phyloP scores from a whole-genome alignment of 2,797 vertebrate species.

The Eupleurogrammus muticus region DNA sequence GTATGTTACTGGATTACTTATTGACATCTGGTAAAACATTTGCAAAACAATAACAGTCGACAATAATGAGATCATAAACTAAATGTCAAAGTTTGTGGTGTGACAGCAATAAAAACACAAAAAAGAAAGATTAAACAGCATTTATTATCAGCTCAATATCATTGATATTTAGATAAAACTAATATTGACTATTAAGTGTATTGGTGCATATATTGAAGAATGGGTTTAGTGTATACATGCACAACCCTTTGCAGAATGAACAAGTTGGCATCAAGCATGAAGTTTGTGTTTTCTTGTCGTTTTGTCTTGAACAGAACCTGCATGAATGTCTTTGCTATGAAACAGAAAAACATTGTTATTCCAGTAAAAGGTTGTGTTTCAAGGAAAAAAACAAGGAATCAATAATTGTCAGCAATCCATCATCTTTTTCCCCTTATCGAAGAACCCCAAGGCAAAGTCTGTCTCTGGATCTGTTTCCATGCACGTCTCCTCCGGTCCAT shows the following conservation, averaged over 20 bases:
- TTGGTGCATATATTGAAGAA: constrained; percentile 70
- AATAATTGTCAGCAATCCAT: constrained; percentile 20
- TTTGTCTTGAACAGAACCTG: constrained; percentile 53
- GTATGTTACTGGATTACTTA: constrained; percentile 27
- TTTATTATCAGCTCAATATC: constrained; percentile 76
- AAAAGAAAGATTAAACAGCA: constrained; percentile 60
- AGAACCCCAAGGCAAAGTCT: constrained; percentile 17
- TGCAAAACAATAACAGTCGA: background rate
- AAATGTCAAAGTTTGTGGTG: background rate
- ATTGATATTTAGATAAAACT: constrained; percentile 77
- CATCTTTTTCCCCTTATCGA: background rate
- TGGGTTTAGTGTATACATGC: constrained; percentile 76
- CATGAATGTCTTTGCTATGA: constrained; percentile 55
- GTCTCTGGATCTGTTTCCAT: constrained; percentile 24
- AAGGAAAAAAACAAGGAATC: constrained; percentile 31
- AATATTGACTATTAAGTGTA: constrained; percentile 64
- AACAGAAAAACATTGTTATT: constrained; percentile 74
- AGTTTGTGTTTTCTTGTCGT: constrained; percentile 42
- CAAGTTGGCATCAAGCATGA: constrained; percentile 44
- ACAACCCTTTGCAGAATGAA: constrained; percentile 60
- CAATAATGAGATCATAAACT: background rate
- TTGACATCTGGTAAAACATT: constrained; percentile 33
- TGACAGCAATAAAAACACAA: constrained; percentile 52
- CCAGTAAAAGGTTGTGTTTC: constrained; percentile 62
- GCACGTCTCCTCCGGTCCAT: background rate